Conservation (phyloP, 2,797 vertebrate genomes). For the Lemur catta region DNA sequence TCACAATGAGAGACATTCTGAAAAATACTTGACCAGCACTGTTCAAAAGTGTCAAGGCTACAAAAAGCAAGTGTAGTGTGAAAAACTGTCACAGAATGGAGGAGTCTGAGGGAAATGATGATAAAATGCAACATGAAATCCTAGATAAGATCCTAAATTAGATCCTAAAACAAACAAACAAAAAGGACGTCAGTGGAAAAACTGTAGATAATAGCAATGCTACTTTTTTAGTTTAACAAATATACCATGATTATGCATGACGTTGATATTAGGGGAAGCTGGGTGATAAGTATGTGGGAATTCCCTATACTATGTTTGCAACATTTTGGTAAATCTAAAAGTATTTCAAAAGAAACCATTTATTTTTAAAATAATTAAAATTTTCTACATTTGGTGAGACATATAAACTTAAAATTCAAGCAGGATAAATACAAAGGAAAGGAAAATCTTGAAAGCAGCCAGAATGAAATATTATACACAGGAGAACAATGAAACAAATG, state of each 20-base stretch:
- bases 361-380: slow-evolving; percentile 3
- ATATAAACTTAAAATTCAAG: slow-evolving; percentile 34
- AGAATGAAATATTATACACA: background rate
- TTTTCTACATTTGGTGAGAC: slow-evolving; percentile 24
- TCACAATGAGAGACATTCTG: background rate
- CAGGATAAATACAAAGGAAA: slow-evolving; percentile 16
- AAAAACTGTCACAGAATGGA: background rate
- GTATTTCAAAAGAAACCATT: background rate
- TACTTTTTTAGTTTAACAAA: slow-evolving; percentile 22
- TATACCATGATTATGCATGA: background rate
- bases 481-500: background rate
- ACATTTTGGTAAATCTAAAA: background rate
- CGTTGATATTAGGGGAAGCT: background rate
- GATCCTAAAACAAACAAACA: background rate
- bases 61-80: background rate
- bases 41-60: background rate
- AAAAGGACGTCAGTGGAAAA: background rate
- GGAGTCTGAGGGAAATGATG: background rate
- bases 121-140: background rate
- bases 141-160: background rate
- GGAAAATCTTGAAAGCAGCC: background rate
- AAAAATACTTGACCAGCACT: background rate
- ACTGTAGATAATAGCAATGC: background rate
- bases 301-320: background rate
- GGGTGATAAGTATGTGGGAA: background rate